phyloP scores from a whole-genome alignment of 2,113 vertebrate species.

The Mirounga angustirostris region DNA sequence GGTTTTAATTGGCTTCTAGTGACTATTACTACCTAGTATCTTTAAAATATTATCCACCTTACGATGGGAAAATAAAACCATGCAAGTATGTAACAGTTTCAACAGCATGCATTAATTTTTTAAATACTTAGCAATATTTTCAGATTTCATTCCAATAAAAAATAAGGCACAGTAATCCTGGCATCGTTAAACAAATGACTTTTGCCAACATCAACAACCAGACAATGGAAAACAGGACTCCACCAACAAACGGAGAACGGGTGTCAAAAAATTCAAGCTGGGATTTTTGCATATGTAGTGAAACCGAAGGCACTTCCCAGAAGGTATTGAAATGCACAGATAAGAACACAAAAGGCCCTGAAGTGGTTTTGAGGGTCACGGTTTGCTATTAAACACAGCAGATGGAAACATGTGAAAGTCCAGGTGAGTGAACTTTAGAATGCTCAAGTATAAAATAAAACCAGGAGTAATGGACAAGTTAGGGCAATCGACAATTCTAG shows the following conservation, averaged over 20 bases:
- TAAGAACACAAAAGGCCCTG: conserved; percentile 82
- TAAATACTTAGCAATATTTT: conserved; percentile 51
- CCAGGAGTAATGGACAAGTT: background rate
- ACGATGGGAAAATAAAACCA: conserved; percentile 55
- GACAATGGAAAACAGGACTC: conserved; percentile 86
- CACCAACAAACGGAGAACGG: conserved; percentile 82
- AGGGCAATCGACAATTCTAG: background rate
- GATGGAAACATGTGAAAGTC: conserved; percentile 67
- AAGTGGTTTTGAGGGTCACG: conserved; percentile 79
- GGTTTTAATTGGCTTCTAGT: conserved; percentile 71
- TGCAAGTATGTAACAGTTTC: conserved; percentile 2
- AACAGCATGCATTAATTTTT: conserved; percentile 52
- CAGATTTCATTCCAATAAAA: conserved; percentile 44
- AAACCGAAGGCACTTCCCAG: conserved; percentile 77
- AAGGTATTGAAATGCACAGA: conserved; percentile 75
- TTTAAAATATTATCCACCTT: conserved; percentile 63
- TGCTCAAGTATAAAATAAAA: conserved; percentile 46
- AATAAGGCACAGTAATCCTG: conserved; percentile 62
- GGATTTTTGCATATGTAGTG: conserved; percentile 85
- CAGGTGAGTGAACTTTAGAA: conserved; percentile 13
- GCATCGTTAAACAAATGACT: conserved; percentile 80
- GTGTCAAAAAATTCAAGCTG: conserved; percentile 80
- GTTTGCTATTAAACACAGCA: conserved; percentile 74
- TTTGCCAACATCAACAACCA: conserved; percentile 83
- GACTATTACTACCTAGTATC: background rate